Conservation (phyloP, 1,140 invertebrate species). For the Wasmannia auropunctata region DNA sequence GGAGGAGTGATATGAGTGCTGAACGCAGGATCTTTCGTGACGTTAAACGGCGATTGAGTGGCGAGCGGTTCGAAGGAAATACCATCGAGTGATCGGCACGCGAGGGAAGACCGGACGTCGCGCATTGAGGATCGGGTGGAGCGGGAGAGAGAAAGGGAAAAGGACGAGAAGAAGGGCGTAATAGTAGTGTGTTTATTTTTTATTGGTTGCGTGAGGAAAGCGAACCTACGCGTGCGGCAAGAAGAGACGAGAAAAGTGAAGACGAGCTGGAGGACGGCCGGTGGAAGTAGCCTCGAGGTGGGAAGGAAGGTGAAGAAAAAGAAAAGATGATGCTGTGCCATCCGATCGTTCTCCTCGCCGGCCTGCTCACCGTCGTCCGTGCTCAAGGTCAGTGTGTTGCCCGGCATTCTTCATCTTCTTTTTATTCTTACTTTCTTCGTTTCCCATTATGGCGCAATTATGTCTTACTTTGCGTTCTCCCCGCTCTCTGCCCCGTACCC, state of each 20-base stretch:
- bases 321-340: constrained; percentile 79
- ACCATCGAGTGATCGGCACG: constrained; percentile 60
- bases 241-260: constrained; percentile 27
- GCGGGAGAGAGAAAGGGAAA: neutral
- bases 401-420: constrained; percentile 38
- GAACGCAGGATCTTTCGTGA: constrained; percentile 63
- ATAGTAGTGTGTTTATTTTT: constrained; percentile 19
- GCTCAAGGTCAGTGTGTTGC: constrained; percentile 82
- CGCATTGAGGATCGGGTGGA: neutral
- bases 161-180: neutral
- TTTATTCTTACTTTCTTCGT: constrained; percentile 45
- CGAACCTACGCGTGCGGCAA: constrained; percentile 10
- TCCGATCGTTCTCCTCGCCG: constrained; percentile 78
- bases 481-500: constrained; percentile 3
- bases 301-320: constrained; percentile 76
- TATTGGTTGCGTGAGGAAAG: constrained; percentile 30
- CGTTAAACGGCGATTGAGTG: constrained; percentile 63
- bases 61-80: constrained; percentile 49
- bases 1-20: constrained; percentile 64
- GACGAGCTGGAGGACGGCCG: constrained; percentile 73
- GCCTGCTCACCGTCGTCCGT: constrained; percentile 77
- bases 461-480: constrained; percentile 33
- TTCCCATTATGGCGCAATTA: constrained; percentile 43
- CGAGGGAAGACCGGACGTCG: constrained; percentile 40
- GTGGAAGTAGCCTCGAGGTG: constrained; percentile 61